A percentile compares a stretch with the other conserved stretches of the same genome.
Conservation (phyloP, 1,140 invertebrate species). For the Dolichoris vasculosae region DNA sequence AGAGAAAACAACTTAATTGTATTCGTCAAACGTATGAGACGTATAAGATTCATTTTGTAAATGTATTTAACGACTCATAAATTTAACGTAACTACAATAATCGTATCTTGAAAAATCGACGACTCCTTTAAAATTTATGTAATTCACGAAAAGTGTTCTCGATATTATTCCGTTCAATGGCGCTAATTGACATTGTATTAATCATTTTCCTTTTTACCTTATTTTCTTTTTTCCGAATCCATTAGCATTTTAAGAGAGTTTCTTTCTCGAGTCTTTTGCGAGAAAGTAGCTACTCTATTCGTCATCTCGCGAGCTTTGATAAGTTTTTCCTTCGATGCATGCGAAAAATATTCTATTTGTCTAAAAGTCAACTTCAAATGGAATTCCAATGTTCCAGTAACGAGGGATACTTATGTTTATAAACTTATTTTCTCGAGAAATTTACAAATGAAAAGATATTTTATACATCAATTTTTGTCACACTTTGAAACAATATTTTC, state of each 20-base stretch:
- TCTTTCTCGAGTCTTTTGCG: background rate
- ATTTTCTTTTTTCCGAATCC: background rate
- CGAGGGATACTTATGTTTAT: background rate
- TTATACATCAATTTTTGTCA: background rate
- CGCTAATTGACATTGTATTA: conserved; percentile 29
- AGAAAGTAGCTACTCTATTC: background rate
- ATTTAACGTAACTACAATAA: too few relatives aligned
- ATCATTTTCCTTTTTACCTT: background rate
- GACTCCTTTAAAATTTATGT: too few relatives aligned
- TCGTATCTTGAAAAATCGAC: too few relatives aligned
- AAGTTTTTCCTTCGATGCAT: background rate
- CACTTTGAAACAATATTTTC: background rate
- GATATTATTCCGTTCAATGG: too few relatives aligned
- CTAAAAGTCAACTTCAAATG: background rate
- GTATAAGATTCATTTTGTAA: too few relatives aligned
- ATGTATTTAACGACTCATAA: too few relatives aligned
- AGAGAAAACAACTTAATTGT: too few relatives aligned
- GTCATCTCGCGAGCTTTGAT: conserved; percentile 8
- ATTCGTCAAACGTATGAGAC: too few relatives aligned
- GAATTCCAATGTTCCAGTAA: background rate
- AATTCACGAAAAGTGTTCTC: too few relatives aligned
- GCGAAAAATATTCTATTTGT: conserved; percentile 21
- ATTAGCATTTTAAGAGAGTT: conserved; percentile 24
- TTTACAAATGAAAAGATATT: background rate
- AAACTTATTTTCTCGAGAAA: background rate